phyloP scores from a whole-genome alignment of 2,113 vertebrate genomes.

The Ceyx melanurus region DNA sequence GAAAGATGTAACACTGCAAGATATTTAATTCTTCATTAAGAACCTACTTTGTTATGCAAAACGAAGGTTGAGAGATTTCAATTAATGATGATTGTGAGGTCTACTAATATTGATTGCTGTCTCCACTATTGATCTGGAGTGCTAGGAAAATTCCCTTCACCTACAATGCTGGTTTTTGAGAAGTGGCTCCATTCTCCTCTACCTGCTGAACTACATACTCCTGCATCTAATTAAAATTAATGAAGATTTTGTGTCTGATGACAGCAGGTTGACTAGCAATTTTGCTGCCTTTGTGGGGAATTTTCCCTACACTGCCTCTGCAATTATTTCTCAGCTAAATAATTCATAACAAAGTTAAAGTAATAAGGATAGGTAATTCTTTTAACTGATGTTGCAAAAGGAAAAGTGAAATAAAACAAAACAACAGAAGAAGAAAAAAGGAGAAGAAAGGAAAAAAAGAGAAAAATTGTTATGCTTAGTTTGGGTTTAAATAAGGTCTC shows the following conservation, averaged over 20 bases:
- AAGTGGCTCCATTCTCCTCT: background rate
- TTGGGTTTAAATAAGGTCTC: background rate
- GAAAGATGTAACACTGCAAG: background rate
- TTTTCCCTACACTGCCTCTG: constrained; percentile 23
- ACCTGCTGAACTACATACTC: constrained; percentile 18
- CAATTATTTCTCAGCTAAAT: constrained; percentile 59
- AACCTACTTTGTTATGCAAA: constrained; percentile 62
- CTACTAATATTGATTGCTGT: constrained; percentile 61
- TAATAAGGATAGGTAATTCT: constrained; percentile 19
- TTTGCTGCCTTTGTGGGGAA: constrained; percentile 42
- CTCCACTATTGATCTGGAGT: constrained; percentile 64
- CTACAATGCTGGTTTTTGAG: constrained; percentile 15
- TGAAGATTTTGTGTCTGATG: background rate
- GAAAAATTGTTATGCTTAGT: background rate
- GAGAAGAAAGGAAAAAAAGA: background rate
- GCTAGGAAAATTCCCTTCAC: constrained; percentile 58
- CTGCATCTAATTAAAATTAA: constrained; percentile 68
- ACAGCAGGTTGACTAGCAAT: background rate
- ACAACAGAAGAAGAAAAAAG: background rate
- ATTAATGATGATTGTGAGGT: constrained; percentile 61
- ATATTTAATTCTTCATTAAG: background rate
- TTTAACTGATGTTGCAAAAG: constrained; percentile 1
- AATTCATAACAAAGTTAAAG: constrained; percentile 53
- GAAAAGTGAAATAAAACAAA: background rate
- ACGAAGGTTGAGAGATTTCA: constrained; percentile 43